Evolutionary conservation across 2,113 vertebrate genomes (phyloP).

Genomic region (Sprattus sprattus): DNA sequence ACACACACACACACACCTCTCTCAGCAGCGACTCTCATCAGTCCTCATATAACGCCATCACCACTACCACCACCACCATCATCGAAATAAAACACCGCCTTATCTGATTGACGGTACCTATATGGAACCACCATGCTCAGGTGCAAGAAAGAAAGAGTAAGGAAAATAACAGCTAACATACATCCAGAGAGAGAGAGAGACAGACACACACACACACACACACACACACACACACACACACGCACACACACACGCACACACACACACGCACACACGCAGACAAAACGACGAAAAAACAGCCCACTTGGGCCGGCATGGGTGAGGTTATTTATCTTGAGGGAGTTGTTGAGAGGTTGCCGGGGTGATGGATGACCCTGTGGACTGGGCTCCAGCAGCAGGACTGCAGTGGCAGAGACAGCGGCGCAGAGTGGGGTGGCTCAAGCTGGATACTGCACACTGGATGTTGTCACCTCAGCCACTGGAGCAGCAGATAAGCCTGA

Average conservation of each 20-base stretch:
- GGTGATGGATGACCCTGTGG: constrained; percentile 48
- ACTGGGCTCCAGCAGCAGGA: not conserved
- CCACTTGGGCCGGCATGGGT: not conserved
- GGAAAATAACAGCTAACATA: no score
- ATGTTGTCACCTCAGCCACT: constrained; percentile 41
- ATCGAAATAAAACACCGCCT: not conserved
- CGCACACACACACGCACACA: not conserved
- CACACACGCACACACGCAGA: not conserved
- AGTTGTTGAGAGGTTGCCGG: constrained; percentile 45
- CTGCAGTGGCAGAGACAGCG: not conserved
- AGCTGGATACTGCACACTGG: not conserved
- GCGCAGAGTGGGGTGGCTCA: constrained; percentile 30
- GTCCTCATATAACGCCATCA: no score
- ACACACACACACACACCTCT: no score
- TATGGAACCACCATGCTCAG: no score
- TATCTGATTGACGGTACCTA: not conserved
- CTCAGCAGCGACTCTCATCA: not conserved
- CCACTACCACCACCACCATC: not conserved
- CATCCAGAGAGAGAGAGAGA: no score
- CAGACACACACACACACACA: no score
- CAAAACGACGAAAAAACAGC: not conserved
- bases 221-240: not conserved
- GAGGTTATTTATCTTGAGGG: constrained; percentile 41
- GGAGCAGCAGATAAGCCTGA: constrained; percentile 41
- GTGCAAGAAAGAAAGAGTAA: no score